Conservation (phyloP, 2,888 invertebrate species). For the Drosophila neonasuta region DNA sequence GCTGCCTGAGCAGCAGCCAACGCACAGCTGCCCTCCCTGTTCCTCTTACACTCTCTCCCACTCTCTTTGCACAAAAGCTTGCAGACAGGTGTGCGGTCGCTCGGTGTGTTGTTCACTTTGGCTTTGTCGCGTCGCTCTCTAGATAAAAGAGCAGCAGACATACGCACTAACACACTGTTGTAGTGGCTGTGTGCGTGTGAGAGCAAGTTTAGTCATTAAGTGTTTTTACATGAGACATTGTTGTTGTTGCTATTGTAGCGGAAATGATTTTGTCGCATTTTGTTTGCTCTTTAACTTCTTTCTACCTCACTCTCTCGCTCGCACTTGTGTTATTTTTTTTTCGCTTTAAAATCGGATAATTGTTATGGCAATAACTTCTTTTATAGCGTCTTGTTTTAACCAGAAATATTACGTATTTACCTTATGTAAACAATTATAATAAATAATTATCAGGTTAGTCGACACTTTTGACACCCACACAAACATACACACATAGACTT, state of each 20-base stretch:
- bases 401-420: conserved; percentile 4
- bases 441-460: conserved; percentile 10
- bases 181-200: conserved; percentile 25
- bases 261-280: conserved; percentile 60
- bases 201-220: conserved; percentile 54
- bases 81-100: conserved; percentile 53
- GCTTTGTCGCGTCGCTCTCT: not conserved
- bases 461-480: conserved; percentile 6
- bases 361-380: not conserved
- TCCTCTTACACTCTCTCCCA: not conserved
- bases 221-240: conserved; percentile 31
- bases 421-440: conserved; percentile 5
- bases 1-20: conserved; percentile 45
- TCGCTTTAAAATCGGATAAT: not conserved
- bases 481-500: not conserved
- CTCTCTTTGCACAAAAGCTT: conserved; percentile 37
- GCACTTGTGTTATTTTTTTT: not conserved
- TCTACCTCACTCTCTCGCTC: conserved; percentile 4
- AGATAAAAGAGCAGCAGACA: conserved; percentile 12
- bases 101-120: conserved; percentile 13
- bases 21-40: conserved; percentile 12
- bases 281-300: conserved; percentile 17
- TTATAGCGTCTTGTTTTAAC: not conserved
- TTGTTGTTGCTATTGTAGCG: conserved; percentile 56
- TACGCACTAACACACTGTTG: not conserved